Evolutionary conservation across 37 sponge, comb jelly and placozoan species (phyloP).

Genomic region (Oopsacas minuta): DNA sequence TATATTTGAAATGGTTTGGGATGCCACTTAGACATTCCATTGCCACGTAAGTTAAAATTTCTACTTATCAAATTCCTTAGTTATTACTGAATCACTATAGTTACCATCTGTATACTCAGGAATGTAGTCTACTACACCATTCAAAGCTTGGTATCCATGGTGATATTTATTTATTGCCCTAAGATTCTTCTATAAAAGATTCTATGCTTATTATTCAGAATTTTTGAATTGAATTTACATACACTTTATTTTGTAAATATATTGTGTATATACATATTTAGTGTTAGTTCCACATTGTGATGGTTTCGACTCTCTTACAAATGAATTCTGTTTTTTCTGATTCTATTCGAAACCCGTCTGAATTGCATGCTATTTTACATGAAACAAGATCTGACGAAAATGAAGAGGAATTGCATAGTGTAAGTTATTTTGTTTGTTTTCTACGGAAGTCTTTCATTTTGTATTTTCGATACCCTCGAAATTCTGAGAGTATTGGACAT

Average conservation of each 20-base stretch:
- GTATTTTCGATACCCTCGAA: too few species aligned
- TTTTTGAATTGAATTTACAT: neutral
- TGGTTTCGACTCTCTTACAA: constrained; percentile 8
- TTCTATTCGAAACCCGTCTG: neutral
- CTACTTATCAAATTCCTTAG: neutral
- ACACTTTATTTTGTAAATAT: constrained; percentile 5
- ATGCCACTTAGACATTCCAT: too few species aligned
- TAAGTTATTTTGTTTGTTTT: neutral
- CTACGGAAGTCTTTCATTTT: too few species aligned
- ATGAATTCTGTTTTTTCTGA: neutral
- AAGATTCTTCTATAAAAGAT: neutral
- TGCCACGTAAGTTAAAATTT: too few species aligned
- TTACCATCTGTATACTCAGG: neutral
- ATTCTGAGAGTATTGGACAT: too few species aligned
- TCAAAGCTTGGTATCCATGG: neutral
- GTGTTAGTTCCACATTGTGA: neutral
- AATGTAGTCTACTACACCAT: neutral
- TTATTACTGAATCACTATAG: neutral
- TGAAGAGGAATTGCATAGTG: constrained; percentile 6
- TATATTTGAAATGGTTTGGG: too few species aligned
- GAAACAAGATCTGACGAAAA: neutral
- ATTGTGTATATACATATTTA: neutral
- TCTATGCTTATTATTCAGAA: neutral
- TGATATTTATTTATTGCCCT: neutral
- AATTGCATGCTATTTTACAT: neutral